Evolutionary conservation across 2,797 vertebrate species (phyloP).

Genomic region (Champsocephalus gunnari): DNA sequence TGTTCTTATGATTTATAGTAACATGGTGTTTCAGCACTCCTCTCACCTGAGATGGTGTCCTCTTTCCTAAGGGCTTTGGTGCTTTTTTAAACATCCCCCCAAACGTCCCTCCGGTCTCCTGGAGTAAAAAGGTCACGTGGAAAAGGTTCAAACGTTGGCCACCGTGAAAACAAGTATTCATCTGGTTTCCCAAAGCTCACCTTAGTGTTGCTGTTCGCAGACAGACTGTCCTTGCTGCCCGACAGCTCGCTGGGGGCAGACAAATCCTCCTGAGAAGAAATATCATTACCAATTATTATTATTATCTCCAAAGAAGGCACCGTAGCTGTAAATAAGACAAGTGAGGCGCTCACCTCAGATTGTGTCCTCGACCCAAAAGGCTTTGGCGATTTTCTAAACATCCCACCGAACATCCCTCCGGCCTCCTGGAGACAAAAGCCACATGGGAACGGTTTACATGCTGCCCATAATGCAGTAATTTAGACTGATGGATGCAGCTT

Average conservation of each 20-base stretch:
- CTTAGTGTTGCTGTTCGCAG: slow-evolving; percentile 49
- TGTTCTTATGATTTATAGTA: neutral
- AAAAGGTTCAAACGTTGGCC: neutral
- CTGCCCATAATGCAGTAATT: neutral
- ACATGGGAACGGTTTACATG: neutral
- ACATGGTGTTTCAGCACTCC: neutral
- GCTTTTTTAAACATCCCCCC: slow-evolving; percentile 63
- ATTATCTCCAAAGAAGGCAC: neutral
- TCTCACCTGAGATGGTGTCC: slow-evolving; percentile 60
- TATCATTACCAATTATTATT: neutral
- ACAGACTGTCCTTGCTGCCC: slow-evolving; percentile 44
- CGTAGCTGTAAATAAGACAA: too few species aligned
- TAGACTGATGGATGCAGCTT: neutral
- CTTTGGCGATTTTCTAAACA: slow-evolving; percentile 60
- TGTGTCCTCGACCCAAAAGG: slow-evolving; percentile 22
- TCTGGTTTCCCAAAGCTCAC: slow-evolving; percentile 5
- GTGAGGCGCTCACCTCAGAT: slow-evolving; percentile 53
- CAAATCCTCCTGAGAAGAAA: slow-evolving; percentile 56
- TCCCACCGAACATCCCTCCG: slow-evolving; percentile 55
- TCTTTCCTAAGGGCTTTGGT: slow-evolving; percentile 35
- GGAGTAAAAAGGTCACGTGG: neutral
- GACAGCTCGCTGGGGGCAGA: slow-evolving; percentile 36
- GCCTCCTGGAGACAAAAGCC: slow-evolving; percentile 43
- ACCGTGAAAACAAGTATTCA: neutral
- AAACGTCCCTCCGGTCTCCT: slow-evolving; percentile 61